Conservation (phyloP, 2,113 vertebrate species). For the Otocyon megalotis region DNA sequence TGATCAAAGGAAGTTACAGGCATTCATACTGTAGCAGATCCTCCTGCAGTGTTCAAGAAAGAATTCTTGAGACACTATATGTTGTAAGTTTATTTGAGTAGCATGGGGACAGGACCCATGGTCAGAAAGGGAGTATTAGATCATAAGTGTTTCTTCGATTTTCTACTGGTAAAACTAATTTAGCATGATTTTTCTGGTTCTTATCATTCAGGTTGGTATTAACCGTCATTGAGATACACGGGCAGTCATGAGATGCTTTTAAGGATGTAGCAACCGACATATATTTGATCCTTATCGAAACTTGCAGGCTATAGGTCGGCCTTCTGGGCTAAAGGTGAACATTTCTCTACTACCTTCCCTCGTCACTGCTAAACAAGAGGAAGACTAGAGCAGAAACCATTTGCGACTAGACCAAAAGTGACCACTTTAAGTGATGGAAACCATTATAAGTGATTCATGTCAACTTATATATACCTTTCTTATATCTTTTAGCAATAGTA, state of each 20-base stretch:
- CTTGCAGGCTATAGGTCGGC: background rate
- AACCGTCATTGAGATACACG: background rate
- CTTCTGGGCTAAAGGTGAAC: background rate
- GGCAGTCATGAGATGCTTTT: background rate
- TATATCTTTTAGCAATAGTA: background rate
- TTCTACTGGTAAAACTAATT: background rate
- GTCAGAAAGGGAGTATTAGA: background rate
- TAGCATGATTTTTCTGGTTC: background rate
- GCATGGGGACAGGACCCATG: background rate
- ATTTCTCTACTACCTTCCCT: background rate
- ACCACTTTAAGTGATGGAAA: background rate
- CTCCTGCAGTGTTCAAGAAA: background rate
- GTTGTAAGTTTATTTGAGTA: background rate
- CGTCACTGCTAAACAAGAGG: background rate
- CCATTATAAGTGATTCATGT: background rate
- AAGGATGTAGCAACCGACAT: background rate
- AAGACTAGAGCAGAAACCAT: background rate
- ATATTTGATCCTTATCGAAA: background rate
- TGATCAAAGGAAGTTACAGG: background rate
- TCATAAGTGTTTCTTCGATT: background rate
- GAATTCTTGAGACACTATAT: background rate
- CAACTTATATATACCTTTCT: background rate
- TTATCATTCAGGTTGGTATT: background rate
- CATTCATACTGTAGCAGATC: background rate
- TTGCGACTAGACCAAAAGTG: background rate